Conservation (phyloP, 1,140 invertebrate species). For the Asbolus verrucosus region DNA sequence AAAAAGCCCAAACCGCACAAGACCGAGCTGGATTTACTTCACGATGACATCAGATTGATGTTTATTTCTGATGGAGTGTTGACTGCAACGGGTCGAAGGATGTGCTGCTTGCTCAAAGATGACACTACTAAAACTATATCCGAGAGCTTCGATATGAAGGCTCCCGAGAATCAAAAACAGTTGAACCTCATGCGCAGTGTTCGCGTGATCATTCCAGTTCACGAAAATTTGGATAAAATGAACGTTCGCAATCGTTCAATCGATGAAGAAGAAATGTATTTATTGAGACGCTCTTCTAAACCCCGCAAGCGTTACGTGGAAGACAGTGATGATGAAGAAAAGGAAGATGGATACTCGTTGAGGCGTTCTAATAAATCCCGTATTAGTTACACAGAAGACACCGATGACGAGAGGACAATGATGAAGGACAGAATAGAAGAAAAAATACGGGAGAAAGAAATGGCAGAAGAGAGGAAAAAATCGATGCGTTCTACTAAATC, state of each 20-base stretch:
- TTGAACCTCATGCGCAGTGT: conserved; percentile 51
- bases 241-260: too few relatives aligned
- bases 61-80: conserved; percentile 74
- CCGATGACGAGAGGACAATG: conserved; percentile 34
- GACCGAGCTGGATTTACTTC: conserved; percentile 71
- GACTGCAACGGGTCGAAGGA: conserved; percentile 68
- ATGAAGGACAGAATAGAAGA: conserved; percentile 7
- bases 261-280: conserved; percentile 39
- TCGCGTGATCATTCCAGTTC: conserved; percentile 51
- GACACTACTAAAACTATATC: conserved; percentile 23
- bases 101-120: conserved; percentile 65
- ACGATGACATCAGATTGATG: conserved; percentile 77
- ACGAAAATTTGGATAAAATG: conserved; percentile 21
- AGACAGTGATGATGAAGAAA: too few relatives aligned
- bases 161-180: conserved; percentile 4
- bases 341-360: too few relatives aligned
- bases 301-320: conserved; percentile 9
- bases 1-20: conserved; percentile 54
- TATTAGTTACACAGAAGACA: too few relatives aligned
- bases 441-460: conserved; percentile 21
- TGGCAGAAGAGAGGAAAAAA: conserved; percentile 41
- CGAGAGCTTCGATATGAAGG: neutral
- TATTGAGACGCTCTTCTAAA: conserved; percentile 46
- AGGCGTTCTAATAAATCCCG: too few relatives aligned
- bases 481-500: too few relatives aligned